Evolutionary conservation across 2,113 vertebrate genomes (phyloP), one percentile per base, ranked within the genome.

Genomic region (Rallus limicola): DNA sequence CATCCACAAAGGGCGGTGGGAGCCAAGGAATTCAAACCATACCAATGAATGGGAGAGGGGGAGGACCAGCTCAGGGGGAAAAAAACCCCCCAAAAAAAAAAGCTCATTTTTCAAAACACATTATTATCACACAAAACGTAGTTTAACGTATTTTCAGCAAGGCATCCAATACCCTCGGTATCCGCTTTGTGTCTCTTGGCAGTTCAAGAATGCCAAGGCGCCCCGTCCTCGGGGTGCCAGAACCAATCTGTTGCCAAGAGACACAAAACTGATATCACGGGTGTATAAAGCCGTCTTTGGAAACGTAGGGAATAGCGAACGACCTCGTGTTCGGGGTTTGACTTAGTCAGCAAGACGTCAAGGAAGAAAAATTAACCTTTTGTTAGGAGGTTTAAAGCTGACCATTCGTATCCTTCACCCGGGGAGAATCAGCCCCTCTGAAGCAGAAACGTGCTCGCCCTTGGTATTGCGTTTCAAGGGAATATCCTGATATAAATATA

Each of bases 161-260:
- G 65, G 83, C 62, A 62, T 3, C 14, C 11, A 40, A 53, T 79
- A 33, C 78, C 87, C 88, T 78, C 40, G 9, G 59, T 21, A 79
- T 63, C 80, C 11, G 50, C 83, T 94, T 48, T 79, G 95, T 80
- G 83, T 86, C 91, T 94, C 92, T 86, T 82, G 95, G 93, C 95
- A 85, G 91, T 10, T 86, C 26, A 34, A 13, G 91, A 94, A 93
- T 85, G 95, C 96, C 96, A 93, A 56, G 2, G 84, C 88, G 34
- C 86, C 88, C 91, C 3, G 6, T 94, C 93, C 96, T 95, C 59
- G 1, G 95, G 92, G 95, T 94, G 93, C 95, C 96, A 96, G 88
- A 93, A 72, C 92, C 95, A 63, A 95, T 93, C 92, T 94, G 96
- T 95, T 97, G 96, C 96, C 96, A 97, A 97, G 96, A 97, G 96